phyloP scores from a whole-genome alignment of 2,888 invertebrate genomes.

The Epsilonema sp. region DNA sequence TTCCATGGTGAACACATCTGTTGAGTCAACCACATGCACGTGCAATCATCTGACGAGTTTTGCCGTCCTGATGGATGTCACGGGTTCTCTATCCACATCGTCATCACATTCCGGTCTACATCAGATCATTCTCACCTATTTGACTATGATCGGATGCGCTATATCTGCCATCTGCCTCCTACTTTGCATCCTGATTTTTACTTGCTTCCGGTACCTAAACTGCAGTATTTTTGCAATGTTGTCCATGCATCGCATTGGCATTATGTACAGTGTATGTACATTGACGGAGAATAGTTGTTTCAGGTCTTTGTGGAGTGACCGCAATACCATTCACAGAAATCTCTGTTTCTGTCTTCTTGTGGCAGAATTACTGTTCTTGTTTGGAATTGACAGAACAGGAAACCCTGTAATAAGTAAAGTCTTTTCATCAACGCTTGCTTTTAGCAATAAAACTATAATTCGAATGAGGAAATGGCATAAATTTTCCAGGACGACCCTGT shows the following conservation, averaged over 20 bases:
- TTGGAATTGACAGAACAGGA: constrained; percentile 61
- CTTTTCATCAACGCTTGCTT: background rate
- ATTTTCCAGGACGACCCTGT: background rate
- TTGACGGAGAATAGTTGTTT: no score
- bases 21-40: constrained; percentile 11
- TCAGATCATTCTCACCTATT: constrained; percentile 14
- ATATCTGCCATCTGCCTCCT: constrained; percentile 21
- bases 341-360: constrained; percentile 71
- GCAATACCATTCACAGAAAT: constrained; percentile 87
- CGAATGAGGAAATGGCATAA: background rate
- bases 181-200: constrained; percentile 19
- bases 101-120: background rate
- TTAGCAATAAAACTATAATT: background rate
- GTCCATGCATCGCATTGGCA: background rate
- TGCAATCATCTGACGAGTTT: constrained; percentile 26
- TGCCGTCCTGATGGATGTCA: constrained; percentile 26
- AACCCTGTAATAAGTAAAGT: background rate
- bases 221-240: background rate
- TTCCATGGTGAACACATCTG: no score
- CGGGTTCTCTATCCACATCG: constrained; percentile 8
- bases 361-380: constrained; percentile 71
- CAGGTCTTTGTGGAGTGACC: constrained; percentile 39
- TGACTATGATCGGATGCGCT: constrained; percentile 20
- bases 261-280: no score
- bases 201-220: constrained; percentile 16